Base-by-base conservation (phyloP, 1,140 invertebrate genomes). In the Telenomus remus region DNA sequence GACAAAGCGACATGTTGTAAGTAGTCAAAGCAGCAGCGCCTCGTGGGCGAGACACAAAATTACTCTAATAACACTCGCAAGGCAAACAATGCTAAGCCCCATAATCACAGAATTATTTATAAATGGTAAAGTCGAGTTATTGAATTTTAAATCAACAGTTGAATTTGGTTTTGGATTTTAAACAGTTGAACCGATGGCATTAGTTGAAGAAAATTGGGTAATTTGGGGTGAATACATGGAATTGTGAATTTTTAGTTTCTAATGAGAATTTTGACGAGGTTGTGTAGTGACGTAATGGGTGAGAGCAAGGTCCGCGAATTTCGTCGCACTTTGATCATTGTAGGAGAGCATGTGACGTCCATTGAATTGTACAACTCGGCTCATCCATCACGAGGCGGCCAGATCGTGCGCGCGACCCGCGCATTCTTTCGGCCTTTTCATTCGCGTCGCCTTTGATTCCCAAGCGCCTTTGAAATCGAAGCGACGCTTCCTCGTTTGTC, bases 351-450 rank as follows among this genome's bases (percentile, higher is more conserved):
- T 47, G 51, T 55, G 51, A 76, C 65, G 54, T 65, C 47, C 54
- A 76, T 76, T 59, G 72, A 75, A 75, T 75, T 34, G 48, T 44
- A 46, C 53, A 27, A 19, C 63, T 39, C 57, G 64, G 47, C 68
- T 63, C 73, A 76, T 76, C 73, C 73, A 70, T 76, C 73, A 76
- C 57, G 47, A 47, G 64, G 49, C 53, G 16, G 15, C 37, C 19
- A 37, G 42, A 63, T 64, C 43, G 54, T 46, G 61, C 47, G 43
- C 56, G 55, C 48, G 59, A 64, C 64, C 53, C 49, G 54, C 54
- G 65, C 65, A 76, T 76, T 76, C 72, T 75, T 75, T 75, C 47
- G 42, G 37, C 60, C 65, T 70, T 76, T 76, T 76, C 54, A 68
- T 69, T 59, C 54, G 46, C 72, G 50, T 63, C 11, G 65, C 53